These are phyloP conservation scores for Athrips mouffetella DNA, from an alignment of 2,888 invertebrate genomes.

Conservation along the genomic window DNA sequence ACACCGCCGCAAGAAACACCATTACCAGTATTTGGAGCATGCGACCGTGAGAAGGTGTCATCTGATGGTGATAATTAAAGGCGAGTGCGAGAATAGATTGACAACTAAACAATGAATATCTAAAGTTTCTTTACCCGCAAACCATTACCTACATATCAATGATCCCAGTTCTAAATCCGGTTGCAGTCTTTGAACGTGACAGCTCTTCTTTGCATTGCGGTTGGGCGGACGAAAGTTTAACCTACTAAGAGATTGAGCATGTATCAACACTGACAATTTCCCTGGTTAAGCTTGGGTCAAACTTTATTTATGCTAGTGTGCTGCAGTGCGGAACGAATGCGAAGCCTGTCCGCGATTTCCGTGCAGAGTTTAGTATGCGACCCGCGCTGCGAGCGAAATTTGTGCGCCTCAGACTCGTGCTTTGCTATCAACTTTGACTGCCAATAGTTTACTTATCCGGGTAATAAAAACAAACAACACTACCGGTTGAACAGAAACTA, in stretches of 20 bases:
- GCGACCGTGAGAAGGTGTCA: slow-evolving; percentile 63
- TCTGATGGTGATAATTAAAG: slow-evolving; percentile 48
- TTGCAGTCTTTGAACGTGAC: slow-evolving; percentile 63
- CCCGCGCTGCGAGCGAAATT: slow-evolving; percentile 52
- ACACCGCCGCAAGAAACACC: slow-evolving; percentile 34
- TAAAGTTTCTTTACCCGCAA: slow-evolving; percentile 35
- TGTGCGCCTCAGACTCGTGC: slow-evolving; percentile 51
- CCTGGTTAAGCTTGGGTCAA: slow-evolving; percentile 56
- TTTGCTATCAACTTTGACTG: slow-evolving; percentile 41
- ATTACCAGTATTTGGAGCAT: slow-evolving; percentile 61
- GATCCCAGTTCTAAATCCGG: slow-evolving; percentile 40
- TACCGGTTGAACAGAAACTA: background rate
- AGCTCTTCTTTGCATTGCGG: slow-evolving; percentile 67
- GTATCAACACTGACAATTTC: slow-evolving; percentile 62
- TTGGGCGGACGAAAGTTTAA: slow-evolving; percentile 68
- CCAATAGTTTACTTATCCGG: slow-evolving; percentile 34
- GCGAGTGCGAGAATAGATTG: slow-evolving; percentile 30
- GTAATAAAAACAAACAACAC: too few species aligned
- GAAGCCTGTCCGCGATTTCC: slow-evolving; percentile 50
- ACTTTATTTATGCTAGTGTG: slow-evolving; percentile 63
- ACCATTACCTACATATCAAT: slow-evolving; percentile 43
- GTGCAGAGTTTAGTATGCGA: slow-evolving; percentile 36
- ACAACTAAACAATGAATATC: slow-evolving; percentile 26
- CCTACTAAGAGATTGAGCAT: slow-evolving; percentile 59
- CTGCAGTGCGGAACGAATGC: slow-evolving; percentile 64